These are phyloP conservation scores for Dreissena rostriformis DNA, from an alignment of 1,140 invertebrate genomes.

Conservation along the genomic window DNA sequence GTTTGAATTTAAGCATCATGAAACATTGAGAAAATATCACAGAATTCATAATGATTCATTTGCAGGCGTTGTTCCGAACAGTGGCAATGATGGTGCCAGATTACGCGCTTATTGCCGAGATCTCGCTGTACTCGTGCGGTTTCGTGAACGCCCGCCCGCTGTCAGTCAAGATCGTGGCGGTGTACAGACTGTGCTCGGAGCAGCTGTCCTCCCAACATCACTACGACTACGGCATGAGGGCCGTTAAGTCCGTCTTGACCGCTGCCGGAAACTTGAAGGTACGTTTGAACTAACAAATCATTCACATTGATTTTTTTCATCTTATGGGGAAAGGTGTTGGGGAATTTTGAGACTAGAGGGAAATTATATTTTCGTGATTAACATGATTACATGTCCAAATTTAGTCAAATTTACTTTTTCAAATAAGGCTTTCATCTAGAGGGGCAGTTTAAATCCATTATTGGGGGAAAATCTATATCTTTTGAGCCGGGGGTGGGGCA, in stretches of 20 bases:
- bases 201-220: constrained; percentile 97
- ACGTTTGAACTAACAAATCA: constrained; percentile 8
- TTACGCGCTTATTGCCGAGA: constrained; percentile 96
- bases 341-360: too few species aligned
- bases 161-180: constrained; percentile 96
- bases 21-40: too few species aligned
- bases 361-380: too few species aligned
- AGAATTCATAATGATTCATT: constrained; percentile 15
- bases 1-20: too few species aligned
- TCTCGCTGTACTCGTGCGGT: constrained; percentile 96
- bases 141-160: constrained; percentile 93
- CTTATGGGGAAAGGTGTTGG: too few species aligned
- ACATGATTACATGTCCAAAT: too few species aligned
- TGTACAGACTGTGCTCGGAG: constrained; percentile 95
- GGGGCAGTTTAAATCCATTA: too few species aligned
- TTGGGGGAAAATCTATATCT: too few species aligned
- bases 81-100: constrained; percentile 99
- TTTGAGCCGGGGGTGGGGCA: too few species aligned
- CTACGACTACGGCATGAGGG: constrained; percentile 94
- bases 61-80: constrained; percentile 94
- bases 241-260: constrained; percentile 86
- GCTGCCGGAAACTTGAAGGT: constrained; percentile 88
- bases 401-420: too few species aligned
- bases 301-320: too few species aligned
- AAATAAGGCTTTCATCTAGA: too few species aligned